Evolutionary conservation across 2,888 invertebrate genomes (phyloP), one percentile per base, ranked within the genome.

Genomic region (Drosophila infuscata): DNA sequence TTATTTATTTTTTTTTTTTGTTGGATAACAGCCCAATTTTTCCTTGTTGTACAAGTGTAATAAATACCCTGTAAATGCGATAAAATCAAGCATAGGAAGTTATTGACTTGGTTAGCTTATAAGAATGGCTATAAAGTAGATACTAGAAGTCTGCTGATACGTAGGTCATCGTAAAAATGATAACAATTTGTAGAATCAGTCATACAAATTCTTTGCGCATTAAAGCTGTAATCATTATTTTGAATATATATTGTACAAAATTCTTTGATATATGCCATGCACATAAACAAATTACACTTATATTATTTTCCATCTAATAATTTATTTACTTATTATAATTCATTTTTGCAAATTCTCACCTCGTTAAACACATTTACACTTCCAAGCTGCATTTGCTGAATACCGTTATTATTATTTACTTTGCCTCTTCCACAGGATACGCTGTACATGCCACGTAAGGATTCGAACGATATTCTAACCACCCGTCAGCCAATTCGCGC

Each of bases 401-500:
- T 20, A 41, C 3, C 4, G 9, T n/a, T 9, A 4, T 4, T 20
- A 0, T 53, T 53, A 5, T 35, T 25, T 12, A 32, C n/a, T 15
- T 38, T 54, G 41, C 12, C 3, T 0, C 25, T 25, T 54, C 11
- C n/a, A 17, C 60, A 92, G 92, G 91, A 83, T 38, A 92, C 88
- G 25, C 69, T 92, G 57, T 92, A 91, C 41, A 91, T 87, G 80
- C 81, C 88, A 17, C 91, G 88, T 25, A 91, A 89, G 76, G 81
- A 89, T 60, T 85, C 90, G n/a, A 89, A 91, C 69, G 92, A 91
- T 51, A 86, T 90, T 57, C 66, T 91, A 48, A 52, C 85, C 36
- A 90, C 83, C 33, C 79, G 91, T 32, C 58, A 88, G 2, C 92
- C 93, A 0, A 92, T 92, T 30, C 89, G 86, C 38, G 93, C 92